These are phyloP conservation scores for Ammospiza nelsoni DNA, from an alignment of 2,113 vertebrate genomes.

Conservation along the genomic window DNA sequence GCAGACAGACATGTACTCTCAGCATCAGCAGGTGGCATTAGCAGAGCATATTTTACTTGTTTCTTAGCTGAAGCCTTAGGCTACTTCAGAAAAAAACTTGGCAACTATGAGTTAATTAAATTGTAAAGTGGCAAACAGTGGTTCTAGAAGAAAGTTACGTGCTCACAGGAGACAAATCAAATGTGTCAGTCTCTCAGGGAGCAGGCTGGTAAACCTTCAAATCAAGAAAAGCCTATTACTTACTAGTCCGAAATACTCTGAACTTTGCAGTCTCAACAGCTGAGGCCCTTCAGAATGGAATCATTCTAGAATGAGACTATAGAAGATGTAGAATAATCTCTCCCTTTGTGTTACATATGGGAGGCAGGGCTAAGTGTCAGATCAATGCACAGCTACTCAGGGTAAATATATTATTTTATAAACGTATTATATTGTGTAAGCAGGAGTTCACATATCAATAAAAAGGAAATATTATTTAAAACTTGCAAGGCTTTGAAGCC, in stretches of 20 bases:
- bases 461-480: not conserved
- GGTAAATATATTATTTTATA: not conserved
- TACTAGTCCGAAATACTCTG: not conserved
- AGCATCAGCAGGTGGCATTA: conserved; percentile 60
- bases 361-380: not conserved
- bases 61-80: conserved; percentile 29
- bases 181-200: conserved; percentile 9
- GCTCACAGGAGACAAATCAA: not conserved
- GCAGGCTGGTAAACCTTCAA: not conserved
- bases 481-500: not conserved
- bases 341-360: not conserved
- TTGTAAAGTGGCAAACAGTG: conserved; percentile 37
- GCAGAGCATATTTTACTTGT: conserved; percentile 6
- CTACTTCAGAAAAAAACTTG: not conserved
- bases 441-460: not conserved
- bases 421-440: not conserved
- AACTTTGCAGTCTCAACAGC: not conserved
- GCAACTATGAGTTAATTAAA: conserved; percentile 47
- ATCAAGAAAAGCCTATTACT: not conserved
- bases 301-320: not conserved
- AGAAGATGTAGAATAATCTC: not conserved
- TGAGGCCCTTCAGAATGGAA: not conserved
- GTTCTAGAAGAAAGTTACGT: not conserved
- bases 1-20: not conserved
- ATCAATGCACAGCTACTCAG: not conserved